These are phyloP conservation scores for Lampris incognitus DNA, from an alignment of 2,113 vertebrate genomes.

Conservation along the genomic window DNA sequence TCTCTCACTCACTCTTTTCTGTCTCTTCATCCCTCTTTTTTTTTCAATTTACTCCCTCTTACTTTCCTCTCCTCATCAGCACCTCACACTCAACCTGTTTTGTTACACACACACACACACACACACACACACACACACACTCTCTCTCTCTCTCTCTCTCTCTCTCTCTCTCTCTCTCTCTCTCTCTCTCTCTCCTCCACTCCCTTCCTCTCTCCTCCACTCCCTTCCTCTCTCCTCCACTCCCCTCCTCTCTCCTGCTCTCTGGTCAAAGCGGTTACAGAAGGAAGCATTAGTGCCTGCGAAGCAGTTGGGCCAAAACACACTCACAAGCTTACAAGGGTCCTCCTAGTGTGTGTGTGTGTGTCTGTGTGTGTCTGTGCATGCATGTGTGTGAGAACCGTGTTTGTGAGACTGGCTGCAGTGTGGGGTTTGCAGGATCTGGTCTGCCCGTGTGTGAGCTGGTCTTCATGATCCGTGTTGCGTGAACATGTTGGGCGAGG, in stretches of 20 bases:
- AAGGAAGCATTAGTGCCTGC: constrained; percentile 61
- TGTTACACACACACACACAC: background rate
- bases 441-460: constrained; percentile 16
- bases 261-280: constrained; percentile 13
- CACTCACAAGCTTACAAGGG: constrained; percentile 13
- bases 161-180: background rate
- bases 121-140: background rate
- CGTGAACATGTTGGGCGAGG: too few relatives aligned
- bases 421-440: constrained; percentile 1
- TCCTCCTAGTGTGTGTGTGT: constrained; percentile 10
- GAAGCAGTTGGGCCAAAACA: constrained; percentile 61
- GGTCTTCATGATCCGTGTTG: background rate
- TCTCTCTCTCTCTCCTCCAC: too few relatives aligned
- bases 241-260: background rate
- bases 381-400: constrained; percentile 5
- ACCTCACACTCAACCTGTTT: background rate
- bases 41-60: background rate
- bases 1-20: background rate
- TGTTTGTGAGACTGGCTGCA: background rate
- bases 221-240: background rate
- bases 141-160: background rate
- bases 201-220: background rate
- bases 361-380: constrained; percentile 11
- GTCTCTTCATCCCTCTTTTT: constrained; percentile 21
- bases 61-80: background rate